Conservation (phyloP, 2,113 vertebrate genomes). For the Bolborhynchus lineola region DNA sequence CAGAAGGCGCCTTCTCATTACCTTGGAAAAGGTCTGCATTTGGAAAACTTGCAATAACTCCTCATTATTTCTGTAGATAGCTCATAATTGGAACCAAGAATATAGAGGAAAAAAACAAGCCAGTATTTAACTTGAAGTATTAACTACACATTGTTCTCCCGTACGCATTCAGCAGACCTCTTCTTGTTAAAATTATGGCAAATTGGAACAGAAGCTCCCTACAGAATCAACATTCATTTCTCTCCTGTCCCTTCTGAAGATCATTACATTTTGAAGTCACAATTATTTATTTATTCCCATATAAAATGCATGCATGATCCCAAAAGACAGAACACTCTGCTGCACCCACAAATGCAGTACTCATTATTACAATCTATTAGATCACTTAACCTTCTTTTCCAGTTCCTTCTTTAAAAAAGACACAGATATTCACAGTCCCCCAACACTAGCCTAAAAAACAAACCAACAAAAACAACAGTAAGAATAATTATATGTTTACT, state of each 20-base stretch:
- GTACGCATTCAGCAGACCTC: slow-evolving; percentile 33
- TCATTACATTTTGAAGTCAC: slow-evolving; percentile 58
- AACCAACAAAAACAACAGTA: slow-evolving; percentile 41
- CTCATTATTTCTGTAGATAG: slow-evolving; percentile 48
- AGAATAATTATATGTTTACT: slow-evolving; percentile 39
- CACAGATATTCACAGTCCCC: not conserved
- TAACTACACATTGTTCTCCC: slow-evolving; percentile 41
- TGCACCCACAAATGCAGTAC: slow-evolving; percentile 43
- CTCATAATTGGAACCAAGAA: slow-evolving; percentile 58
- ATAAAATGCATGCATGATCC: slow-evolving; percentile 57
- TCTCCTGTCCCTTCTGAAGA: slow-evolving; percentile 18
- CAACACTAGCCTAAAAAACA: slow-evolving; percentile 20
- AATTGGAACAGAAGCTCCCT: slow-evolving; percentile 38
- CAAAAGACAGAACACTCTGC: slow-evolving; percentile 23
- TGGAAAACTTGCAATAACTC: slow-evolving; percentile 50
- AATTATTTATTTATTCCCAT: slow-evolving; percentile 67
- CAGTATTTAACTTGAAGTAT: slow-evolving; percentile 57
- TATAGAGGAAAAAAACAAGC: slow-evolving; percentile 36
- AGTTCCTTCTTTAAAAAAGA: not conserved
- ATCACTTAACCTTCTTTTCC: slow-evolving; percentile 60
- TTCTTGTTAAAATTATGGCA: slow-evolving; percentile 59
- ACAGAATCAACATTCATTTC: slow-evolving; percentile 50
- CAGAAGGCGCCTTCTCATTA: not conserved
- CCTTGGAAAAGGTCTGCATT: slow-evolving; percentile 7
- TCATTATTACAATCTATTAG: slow-evolving; percentile 66